Evolutionary conservation across 2,113 vertebrate species (phyloP).

Genomic region (Campylomormyrus tamandua): DNA sequence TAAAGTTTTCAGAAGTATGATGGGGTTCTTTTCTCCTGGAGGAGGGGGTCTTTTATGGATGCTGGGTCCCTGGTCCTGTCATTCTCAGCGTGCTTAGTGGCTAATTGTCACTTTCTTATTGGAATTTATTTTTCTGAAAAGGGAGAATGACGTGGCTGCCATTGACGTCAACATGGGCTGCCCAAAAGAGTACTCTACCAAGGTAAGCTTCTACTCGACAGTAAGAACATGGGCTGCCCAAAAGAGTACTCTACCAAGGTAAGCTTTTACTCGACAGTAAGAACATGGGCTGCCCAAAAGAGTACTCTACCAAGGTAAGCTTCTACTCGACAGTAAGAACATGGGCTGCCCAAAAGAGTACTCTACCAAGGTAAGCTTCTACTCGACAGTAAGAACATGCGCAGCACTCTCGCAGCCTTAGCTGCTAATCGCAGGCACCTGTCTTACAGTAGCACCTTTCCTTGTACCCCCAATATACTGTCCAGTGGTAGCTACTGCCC

Average conservation of each 20-base stretch:
- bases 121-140: conserved; percentile 39
- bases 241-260: conserved; percentile 98
- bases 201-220: too few relatives aligned
- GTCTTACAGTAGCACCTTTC: too few relatives aligned
- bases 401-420: not conserved
- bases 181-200: conserved; percentile 94
- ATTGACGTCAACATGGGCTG: conserved; percentile 97
- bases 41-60: not conserved
- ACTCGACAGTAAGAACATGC: too few relatives aligned
- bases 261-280: conserved; percentile 26
- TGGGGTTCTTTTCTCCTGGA: not conserved
- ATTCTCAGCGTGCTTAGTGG: not conserved
- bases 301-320: conserved; percentile 59
- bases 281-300: too few relatives aligned
- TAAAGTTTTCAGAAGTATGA: not conserved
- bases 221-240: too few relatives aligned
- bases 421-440: not conserved
- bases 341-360: too few relatives aligned
- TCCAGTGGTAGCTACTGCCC: not conserved
- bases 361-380: too few relatives aligned
- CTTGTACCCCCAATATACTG: not conserved
- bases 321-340: not conserved
- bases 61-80: not conserved
- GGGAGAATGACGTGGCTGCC: conserved; percentile 86
- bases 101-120: not conserved